phyloP scores from a whole-genome alignment of 2,888 invertebrate genomes.

The Hoplodrina ambigua region DNA sequence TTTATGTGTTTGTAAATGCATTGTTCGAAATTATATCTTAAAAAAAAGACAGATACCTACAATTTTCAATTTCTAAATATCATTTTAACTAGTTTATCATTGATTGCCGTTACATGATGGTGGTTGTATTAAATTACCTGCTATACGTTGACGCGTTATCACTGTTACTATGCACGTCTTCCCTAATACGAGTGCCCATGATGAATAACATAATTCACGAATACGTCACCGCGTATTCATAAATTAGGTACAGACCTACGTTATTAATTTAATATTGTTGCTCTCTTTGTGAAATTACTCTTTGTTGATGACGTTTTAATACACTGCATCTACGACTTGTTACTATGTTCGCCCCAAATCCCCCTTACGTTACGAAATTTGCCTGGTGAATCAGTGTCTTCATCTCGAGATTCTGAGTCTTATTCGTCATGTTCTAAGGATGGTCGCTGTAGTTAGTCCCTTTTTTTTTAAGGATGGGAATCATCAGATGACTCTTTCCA shows the following conservation, averaged over 20 bases:
- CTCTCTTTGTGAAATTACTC: not conserved
- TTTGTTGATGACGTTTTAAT: conserved; percentile 7
- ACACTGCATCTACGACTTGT: not conserved
- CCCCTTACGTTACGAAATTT: not conserved
- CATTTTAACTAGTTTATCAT: no score
- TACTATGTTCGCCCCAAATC: not conserved
- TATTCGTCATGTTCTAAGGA: conserved; percentile 5
- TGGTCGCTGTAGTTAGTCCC: not conserved
- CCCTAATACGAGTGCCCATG: not conserved
- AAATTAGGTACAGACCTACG: no score
- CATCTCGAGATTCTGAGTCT: not conserved
- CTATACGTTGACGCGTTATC: not conserved
- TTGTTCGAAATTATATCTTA: no score
- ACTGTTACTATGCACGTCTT: not conserved
- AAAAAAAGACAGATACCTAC: no score
- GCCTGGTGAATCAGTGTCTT: conserved; percentile 18
- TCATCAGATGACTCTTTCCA: no score
- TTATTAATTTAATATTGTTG: no score
- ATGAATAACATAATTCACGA: conserved; percentile 7
- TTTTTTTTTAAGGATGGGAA: no score
- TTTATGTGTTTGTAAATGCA: no score
- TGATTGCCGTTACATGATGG: no score
- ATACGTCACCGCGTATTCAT: not conserved
- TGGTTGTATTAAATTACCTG: not conserved
- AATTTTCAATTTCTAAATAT: no score